Evolutionary conservation across 2,888 invertebrate species (phyloP).

Genomic region (Diachrysia chrysitis): DNA sequence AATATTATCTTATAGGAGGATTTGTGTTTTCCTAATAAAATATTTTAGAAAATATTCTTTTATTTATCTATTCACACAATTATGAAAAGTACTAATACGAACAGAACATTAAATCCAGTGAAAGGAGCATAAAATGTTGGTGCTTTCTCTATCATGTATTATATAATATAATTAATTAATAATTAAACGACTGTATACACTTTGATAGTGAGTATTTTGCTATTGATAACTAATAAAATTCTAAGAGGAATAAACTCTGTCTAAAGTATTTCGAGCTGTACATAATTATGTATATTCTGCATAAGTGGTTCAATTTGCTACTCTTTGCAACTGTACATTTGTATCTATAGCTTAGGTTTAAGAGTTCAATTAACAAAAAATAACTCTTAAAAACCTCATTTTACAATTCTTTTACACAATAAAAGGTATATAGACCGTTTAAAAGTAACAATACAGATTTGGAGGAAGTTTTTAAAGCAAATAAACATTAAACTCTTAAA

Average conservation of each 20-base stretch:
- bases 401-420: background rate
- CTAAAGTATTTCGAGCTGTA: conserved; percentile 4
- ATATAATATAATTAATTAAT: conserved; percentile 37
- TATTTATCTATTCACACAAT: conserved; percentile 58
- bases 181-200: conserved; percentile 40
- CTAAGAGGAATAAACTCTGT: background rate
- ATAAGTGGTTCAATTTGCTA: background rate
- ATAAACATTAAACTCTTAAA: background rate
- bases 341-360: background rate
- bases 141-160: conserved; percentile 42
- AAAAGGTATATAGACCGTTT: background rate
- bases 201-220: conserved; percentile 18
- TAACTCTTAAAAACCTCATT: background rate
- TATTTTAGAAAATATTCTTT: conserved; percentile 70
- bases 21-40: conserved; percentile 88
- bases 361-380: background rate
- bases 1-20: conserved; percentile 80
- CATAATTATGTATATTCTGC: background rate
- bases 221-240: conserved; percentile 2
- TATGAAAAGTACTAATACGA: conserved; percentile 23
- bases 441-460: background rate
- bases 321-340: background rate
- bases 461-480: background rate
- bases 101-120: conserved; percentile 29
- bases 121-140: conserved; percentile 42